Evolutionary conservation across 2,888 invertebrate genomes (phyloP).

Genomic region (Prosopocoilus inquinatus): DNA sequence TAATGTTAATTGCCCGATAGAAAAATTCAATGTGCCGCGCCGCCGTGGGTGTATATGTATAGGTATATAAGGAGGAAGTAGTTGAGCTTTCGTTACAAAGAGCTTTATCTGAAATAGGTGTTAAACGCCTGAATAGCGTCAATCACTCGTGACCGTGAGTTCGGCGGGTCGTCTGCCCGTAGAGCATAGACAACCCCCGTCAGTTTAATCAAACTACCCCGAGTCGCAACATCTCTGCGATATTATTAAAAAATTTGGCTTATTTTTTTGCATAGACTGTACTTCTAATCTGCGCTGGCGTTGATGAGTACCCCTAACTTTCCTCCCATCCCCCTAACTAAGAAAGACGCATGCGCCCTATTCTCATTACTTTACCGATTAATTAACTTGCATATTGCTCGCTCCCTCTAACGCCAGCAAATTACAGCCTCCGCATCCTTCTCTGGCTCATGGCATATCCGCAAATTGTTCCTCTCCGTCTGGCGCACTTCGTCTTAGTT

Average conservation of each 20-base stretch:
- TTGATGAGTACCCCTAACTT: conserved; percentile 61
- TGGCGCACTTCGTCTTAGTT: conserved; percentile 28
- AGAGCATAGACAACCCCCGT: conserved; percentile 20
- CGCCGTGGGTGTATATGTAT: too few relatives aligned
- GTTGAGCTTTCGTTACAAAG: not conserved
- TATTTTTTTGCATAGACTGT: conserved; percentile 55
- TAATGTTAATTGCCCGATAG: too few relatives aligned
- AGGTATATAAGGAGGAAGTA: too few relatives aligned
- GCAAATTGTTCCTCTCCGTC: conserved; percentile 8
- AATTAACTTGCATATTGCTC: conserved; percentile 55
- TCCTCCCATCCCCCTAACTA: conserved; percentile 35
- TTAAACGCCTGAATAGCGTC: conserved; percentile 32
- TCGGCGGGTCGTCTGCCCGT: conserved; percentile 7
- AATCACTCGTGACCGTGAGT: conserved; percentile 29
- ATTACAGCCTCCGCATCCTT: conserved; percentile 37
- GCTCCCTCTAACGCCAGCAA: conserved; percentile 50
- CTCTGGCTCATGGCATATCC: conserved; percentile 27
- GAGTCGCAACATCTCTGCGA: conserved; percentile 20
- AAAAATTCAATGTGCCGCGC: too few relatives aligned
- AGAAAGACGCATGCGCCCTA: conserved; percentile 48
- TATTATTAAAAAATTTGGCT: conserved; percentile 36
- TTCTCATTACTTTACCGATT: conserved; percentile 54
- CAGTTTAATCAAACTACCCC: conserved; percentile 7
- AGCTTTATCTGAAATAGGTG: conserved; percentile 23
- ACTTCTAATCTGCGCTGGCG: conserved; percentile 60